Evolutionary conservation across 2,888 invertebrate species (phyloP), one percentile per base, ranked within the genome.

Genomic region (Eutolmus rufibarbis): DNA sequence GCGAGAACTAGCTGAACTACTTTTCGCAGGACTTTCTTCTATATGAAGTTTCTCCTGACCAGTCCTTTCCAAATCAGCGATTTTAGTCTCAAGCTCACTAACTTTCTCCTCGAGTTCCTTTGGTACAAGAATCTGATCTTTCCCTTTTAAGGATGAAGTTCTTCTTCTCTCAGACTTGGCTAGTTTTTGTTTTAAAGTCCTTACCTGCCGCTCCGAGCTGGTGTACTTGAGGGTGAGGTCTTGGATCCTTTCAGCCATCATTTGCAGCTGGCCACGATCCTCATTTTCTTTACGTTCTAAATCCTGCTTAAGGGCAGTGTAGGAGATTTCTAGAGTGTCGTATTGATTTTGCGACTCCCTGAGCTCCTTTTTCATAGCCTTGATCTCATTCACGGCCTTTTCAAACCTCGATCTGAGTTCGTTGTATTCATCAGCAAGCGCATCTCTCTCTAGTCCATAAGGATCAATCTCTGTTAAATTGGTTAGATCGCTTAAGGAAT

Each of bases 41-140:
- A 34, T 16, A 5, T 31, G 78, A 12, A 19, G 14, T 40, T 79
- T 78, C 1, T 86, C 79, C 7, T 19, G 31, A 0, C 46, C n/a
- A 28, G 46, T 28, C 23, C 90, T 93, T 90, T 96, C 96, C 86
- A 96, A 91, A 89, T 95, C 94, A 87, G 95, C 94, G 79, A 97
- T 95, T 93, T 96, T 97, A 82, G 94, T 95, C 92, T 97, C 97
- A 88, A 97, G 92, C 91, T 97, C 96, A n/a, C 94, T 94, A 77
- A 97, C 94, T 91, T 97, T 97, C 89, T 96, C 96, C 92, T 97
- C 97, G 23, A 97, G 94, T 91, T 97, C 97, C 91, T 96, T 97
- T 16, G 96, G 95, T 77, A 97, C 94, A 9, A 96, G 95, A 89
- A 97, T 94, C 43, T 96, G 96, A 91, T 97, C 97, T 89, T 96